These are phyloP conservation scores for Caenorhabditis latens DNA, from an alignment of 1,140 invertebrate species.

Conservation along the genomic window DNA sequence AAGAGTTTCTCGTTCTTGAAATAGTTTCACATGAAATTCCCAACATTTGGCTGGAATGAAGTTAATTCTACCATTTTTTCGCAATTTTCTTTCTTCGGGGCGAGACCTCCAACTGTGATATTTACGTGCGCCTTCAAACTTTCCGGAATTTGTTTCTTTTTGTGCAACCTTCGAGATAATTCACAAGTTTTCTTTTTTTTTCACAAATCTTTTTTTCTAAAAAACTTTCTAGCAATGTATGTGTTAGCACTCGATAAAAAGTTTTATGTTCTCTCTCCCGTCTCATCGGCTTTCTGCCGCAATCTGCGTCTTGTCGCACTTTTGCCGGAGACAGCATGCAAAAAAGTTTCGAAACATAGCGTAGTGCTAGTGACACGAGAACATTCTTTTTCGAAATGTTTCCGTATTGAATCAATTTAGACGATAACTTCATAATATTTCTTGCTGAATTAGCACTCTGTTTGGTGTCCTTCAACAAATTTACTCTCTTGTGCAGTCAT, in stretches of 20 bases:
- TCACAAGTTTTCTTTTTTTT: background rate
- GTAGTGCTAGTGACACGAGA: constrained; percentile 43
- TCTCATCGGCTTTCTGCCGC: background rate
- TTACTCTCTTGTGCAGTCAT: constrained; percentile 30
- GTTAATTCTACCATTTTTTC: background rate
- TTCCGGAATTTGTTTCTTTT: background rate
- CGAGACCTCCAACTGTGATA: background rate
- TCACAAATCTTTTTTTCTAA: too few species aligned
- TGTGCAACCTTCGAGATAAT: background rate
- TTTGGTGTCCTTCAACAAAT: background rate
- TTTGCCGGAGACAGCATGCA: background rate
- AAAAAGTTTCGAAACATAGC: constrained; percentile 52
- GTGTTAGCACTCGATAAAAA: background rate
- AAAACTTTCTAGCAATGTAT: background rate
- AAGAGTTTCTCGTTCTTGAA: too few species aligned
- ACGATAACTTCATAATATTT: background rate
- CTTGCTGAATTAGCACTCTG: background rate
- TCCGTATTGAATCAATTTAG: background rate
- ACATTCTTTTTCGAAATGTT: constrained; percentile 52
- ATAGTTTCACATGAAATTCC: too few species aligned
- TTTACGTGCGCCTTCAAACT: background rate
- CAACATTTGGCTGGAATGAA: too few species aligned
- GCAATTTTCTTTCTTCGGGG: background rate
- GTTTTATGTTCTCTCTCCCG: background rate
- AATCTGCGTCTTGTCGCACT: constrained; percentile 7